Base-by-base conservation (phyloP, 2,113 vertebrate species). In the Dissostichus mawsoni region DNA sequence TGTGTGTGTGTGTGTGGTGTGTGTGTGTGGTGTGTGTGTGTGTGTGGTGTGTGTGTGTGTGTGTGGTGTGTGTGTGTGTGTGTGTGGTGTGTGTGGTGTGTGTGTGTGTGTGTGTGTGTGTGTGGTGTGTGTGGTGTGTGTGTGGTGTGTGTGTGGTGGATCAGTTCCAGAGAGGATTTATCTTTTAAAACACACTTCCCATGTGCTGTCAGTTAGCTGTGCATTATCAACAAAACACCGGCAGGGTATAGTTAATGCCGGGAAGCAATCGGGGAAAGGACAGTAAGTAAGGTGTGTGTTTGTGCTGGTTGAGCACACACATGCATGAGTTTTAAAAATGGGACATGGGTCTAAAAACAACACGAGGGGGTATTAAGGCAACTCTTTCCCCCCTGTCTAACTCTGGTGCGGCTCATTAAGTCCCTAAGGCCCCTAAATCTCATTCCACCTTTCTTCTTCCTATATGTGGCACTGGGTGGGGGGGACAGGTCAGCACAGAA, bases 311-410 rank as follows among this genome's bases (percentile, higher is more conserved):
- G 17, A 45, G 63, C 16, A 50, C 2, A 11, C 57, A 69, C 23
- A 75, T 48, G 41, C 53, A 47, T 56, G 62, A 69, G 51, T 81
- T 87, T 68, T 76, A 29, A 33, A 74, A 69, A 65, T 69, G 61
- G 72, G 57, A 17, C 65, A 57, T 68, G 72, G 59, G 74, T 84
- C 84, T 83, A 84, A 89, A 91, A 93, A 84, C 81, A 90, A 82
- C 82, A 76, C 57, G 2, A 41, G 65, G 6, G 70, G 61, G 18
- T 74, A 62, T 75, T 91, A 74, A 57, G 44, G 44, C 51, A 74
- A 52, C 74, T 71, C 57, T 65, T 72, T 63, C 76, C 57, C 36
- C 50, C 75, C 78, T 77, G 69, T 76, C 78, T 66, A 81, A 83
- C 47, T 70, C 80, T 69, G 80, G 68, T 65, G 70, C 76, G 86